Evolutionary conservation across 2,888 invertebrate species (phyloP), one percentile per base, ranked within the genome.

Genomic region (Habroteleia sp.): DNA sequence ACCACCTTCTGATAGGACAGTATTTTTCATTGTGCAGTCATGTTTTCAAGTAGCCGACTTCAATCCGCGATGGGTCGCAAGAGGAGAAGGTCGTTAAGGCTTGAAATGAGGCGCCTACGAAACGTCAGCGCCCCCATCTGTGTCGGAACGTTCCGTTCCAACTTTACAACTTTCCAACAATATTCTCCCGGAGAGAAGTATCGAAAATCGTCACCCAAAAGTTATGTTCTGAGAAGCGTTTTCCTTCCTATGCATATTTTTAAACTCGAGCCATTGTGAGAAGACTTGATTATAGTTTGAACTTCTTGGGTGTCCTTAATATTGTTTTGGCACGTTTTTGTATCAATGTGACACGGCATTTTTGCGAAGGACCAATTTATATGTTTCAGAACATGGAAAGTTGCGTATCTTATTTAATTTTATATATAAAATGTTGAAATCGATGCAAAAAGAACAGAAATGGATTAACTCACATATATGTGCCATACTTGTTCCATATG

Each of bases 1-100:
- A 77, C 80, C 79, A 83, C 80, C 80, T 80, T 79, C 80, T 77
- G 76, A 75, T 73, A 77, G 52, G 78, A 76, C 73, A 65, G 69
- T 72, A 63, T 63, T 77, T 74, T 77, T 81, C 77, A 77, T 80
- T 80, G 80, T 82, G 41, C 60, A 46, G 39, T 52, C 50, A 39
- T 52, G 58, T 73, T 66, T 73, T 73, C 25, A 60, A 73, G 60
- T 65, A 73, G 39, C 60, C 60, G 60, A 73, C 73, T 54, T 46
- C 17, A 20, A 60, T 66, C 13, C 44, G 54, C 46, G 46, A 17
- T 46, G 52, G 58, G 48, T 41, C 16, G 56, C 48, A 33, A 50
- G 42, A 37, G 33, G 50, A 65, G 63, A 63, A 72, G 72, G 58
- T 65, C 63, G 56, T 72, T 72, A 72, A 62, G 20, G 33, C 42